phyloP scores from a whole-genome alignment of 2,113 vertebrate genomes.

The Archilochus colubris region DNA sequence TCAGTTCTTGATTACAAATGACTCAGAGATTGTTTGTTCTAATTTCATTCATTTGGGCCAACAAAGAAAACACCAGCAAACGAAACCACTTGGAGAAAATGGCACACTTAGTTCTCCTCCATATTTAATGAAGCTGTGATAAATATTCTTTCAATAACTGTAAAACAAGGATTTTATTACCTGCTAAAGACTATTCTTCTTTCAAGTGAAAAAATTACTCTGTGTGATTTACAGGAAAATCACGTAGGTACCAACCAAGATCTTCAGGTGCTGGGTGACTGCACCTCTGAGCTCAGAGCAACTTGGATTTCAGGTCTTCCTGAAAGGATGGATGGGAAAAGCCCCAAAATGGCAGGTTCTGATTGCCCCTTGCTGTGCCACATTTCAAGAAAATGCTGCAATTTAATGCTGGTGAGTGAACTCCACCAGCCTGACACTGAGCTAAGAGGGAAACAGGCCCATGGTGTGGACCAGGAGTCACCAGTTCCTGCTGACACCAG shows the following conservation, averaged over 20 bases:
- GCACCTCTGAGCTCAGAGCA: neutral
- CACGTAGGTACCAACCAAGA: neutral
- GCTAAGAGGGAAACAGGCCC: neutral
- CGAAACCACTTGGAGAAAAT: slow-evolving; percentile 86
- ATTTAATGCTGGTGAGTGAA: neutral
- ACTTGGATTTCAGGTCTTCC: neutral
- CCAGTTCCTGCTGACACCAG: neutral
- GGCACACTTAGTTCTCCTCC: slow-evolving; percentile 85
- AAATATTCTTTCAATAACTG: slow-evolving; percentile 89
- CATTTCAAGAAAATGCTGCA: neutral
- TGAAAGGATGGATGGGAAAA: neutral
- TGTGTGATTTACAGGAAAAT: neutral
- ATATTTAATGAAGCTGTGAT: slow-evolving; percentile 93
- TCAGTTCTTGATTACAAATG: slow-evolving; percentile 98
- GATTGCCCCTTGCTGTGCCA: neutral
- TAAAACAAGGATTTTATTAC: slow-evolving; percentile 89
- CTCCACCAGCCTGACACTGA: neutral
- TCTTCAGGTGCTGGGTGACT: neutral
- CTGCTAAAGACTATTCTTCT: slow-evolving; percentile 66
- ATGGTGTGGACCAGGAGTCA: accelerated
- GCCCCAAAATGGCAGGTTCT: neutral
- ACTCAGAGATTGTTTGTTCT: slow-evolving; percentile 99
- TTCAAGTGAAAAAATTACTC: slow-evolving; percentile 30
- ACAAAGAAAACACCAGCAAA: slow-evolving; percentile 94
- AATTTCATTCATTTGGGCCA: slow-evolving; percentile 99